These are phyloP conservation scores for Alca torda DNA, from an alignment of 2,797 vertebrate genomes.

Conservation along the genomic window DNA sequence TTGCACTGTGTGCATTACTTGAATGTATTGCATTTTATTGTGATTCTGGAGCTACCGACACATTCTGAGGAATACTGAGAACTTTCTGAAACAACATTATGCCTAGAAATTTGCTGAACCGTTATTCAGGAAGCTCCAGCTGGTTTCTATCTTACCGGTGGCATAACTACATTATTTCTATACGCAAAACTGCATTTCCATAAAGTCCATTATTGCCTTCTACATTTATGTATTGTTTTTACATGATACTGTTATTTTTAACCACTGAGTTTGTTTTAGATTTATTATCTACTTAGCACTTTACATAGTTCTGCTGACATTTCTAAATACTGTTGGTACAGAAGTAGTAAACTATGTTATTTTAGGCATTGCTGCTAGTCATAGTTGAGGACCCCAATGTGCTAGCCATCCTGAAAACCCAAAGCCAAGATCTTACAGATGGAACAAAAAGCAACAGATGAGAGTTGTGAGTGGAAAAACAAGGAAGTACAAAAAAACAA, in stretches of 20 bases:
- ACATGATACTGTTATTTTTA: background rate
- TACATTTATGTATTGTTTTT: background rate
- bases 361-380: background rate
- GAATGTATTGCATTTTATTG: conserved; percentile 47
- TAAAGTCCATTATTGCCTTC: background rate
- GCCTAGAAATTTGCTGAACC: conserved; percentile 15
- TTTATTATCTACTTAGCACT: background rate
- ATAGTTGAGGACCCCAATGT: background rate
- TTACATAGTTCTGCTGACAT: background rate
- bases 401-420: background rate
- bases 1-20: conserved; percentile 36
- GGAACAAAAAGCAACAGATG: background rate
- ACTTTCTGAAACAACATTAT: conserved; percentile 39
- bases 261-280: background rate
- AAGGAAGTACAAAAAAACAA: background rate
- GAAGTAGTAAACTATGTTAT: background rate
- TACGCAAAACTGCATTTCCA: background rate
- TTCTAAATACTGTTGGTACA: background rate
- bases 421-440: background rate
- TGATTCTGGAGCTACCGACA: conserved; percentile 60
- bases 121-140: conserved; percentile 1
- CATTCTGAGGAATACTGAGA: conserved; percentile 25
- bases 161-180: background rate
- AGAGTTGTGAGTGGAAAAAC: background rate
- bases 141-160: background rate